Percentiles rank a stretch among this genome's conserved stretches.
Conservation (phyloP, 1,140 invertebrate genomes). For the Drosophila tristis region DNA sequence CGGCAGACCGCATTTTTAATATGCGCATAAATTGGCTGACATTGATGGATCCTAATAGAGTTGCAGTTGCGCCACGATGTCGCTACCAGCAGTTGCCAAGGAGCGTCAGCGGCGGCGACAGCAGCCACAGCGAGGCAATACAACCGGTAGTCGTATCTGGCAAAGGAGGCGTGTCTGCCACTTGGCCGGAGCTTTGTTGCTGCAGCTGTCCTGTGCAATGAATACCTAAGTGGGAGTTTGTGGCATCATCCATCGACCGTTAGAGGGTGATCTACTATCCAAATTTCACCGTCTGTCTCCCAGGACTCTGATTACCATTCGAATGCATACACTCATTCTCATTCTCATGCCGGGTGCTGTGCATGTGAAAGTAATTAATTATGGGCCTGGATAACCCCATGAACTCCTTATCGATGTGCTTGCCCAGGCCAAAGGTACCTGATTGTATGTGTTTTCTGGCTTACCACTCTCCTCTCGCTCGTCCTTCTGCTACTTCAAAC, state of each 20-base stretch:
- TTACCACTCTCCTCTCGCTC: constrained; percentile 10
- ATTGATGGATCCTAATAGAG: constrained; percentile 82
- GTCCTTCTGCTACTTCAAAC: not conserved
- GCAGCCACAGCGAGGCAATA: constrained; percentile 1
- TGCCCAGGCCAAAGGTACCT: constrained; percentile 21
- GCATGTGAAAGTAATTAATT: constrained; percentile 42
- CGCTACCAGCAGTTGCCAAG: constrained; percentile 15
- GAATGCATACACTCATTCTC: constrained; percentile 14
- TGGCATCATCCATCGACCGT: constrained; percentile 35
- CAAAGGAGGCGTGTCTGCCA: not conserved
- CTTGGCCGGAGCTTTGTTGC: constrained; percentile 32
- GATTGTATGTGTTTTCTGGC: not conserved
- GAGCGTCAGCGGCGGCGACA: too few relatives aligned
- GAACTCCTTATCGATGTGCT: constrained; percentile 9
- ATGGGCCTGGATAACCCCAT: constrained; percentile 20
- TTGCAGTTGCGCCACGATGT: constrained; percentile 50
- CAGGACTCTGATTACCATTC: constrained; percentile 31
- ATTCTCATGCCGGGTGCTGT: not conserved
- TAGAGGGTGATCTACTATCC: constrained; percentile 1
- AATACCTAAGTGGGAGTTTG: constrained; percentile 49
- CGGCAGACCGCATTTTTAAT: constrained; percentile 80
- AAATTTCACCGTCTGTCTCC: constrained; percentile 2
- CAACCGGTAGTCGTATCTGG: not conserved
- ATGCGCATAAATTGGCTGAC: constrained; percentile 81
- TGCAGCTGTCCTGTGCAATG: constrained; percentile 66